Evolutionary conservation across 2,113 vertebrate species (phyloP).

Genomic region (Erythrolamprus reginae): DNA sequence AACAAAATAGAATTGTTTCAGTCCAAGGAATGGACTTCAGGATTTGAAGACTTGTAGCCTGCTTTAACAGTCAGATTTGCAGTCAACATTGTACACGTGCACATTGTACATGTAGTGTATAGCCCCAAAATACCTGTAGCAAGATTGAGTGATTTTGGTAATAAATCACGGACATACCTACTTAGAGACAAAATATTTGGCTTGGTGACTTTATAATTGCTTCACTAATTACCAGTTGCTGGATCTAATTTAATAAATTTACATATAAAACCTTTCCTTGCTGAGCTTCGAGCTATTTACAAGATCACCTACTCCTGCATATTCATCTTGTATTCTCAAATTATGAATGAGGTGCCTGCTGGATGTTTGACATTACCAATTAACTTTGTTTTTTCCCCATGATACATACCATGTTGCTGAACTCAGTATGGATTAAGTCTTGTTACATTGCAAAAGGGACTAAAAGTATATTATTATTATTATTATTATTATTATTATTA

Average conservation of each 20-base stretch:
- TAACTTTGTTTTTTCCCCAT: not conserved
- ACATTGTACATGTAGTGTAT: not conserved
- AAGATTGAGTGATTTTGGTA: not conserved
- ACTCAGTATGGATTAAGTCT: not conserved
- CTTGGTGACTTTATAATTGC: not conserved
- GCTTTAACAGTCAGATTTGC: not conserved
- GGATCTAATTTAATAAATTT: not conserved
- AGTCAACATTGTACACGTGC: not conserved
- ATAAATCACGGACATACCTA: not conserved
- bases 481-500: no score
- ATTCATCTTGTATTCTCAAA: not conserved
- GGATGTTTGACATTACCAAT: not conserved
- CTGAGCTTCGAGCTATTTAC: not conserved
- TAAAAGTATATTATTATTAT: no score
- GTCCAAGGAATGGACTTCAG: not conserved
- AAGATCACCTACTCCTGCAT: not conserved
- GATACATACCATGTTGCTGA: not conserved
- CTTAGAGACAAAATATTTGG: not conserved
- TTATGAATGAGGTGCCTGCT: not conserved
- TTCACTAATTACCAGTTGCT: not conserved
- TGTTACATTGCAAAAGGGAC: not conserved
- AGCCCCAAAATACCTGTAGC: not conserved
- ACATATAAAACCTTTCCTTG: not conserved
- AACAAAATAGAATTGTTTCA: not conserved
- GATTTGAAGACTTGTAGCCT: not conserved